Evolutionary conservation across 1,140 invertebrate species (phyloP).

Genomic region (Luehdorfia chinensis): DNA sequence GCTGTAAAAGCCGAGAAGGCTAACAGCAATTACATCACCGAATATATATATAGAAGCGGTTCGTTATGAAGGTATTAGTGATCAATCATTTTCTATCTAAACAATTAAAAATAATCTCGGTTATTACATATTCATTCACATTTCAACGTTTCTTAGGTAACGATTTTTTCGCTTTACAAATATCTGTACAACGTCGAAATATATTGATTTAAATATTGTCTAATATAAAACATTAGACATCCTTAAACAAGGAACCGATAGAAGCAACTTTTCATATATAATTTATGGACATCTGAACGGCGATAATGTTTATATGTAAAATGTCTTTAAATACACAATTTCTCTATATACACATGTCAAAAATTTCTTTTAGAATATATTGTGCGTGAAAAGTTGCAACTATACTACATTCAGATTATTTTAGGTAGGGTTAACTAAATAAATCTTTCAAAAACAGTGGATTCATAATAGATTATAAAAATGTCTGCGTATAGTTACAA

Average conservation of each 20-base stretch:
- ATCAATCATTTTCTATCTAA: conserved; percentile 14
- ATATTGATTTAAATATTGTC: neutral
- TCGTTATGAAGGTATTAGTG: conserved; percentile 4
- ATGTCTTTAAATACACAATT: neutral
- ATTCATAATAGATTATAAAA: no score
- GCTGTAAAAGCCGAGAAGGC: no score
- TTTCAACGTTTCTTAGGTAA: no score
- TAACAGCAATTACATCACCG: no score
- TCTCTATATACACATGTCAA: neutral
- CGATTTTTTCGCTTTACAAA: no score
- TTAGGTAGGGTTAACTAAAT: no score
- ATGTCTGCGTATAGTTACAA: no score
- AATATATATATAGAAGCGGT: no score
- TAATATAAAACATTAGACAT: conserved; percentile 7
- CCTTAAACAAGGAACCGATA: neutral
- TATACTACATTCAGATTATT: neutral
- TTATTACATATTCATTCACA: neutral
- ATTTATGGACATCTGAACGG: conserved; percentile 11
- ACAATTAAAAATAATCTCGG: conserved; percentile 14
- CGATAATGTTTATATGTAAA: neutral
- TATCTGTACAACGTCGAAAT: neutral
- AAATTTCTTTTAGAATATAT: conserved; percentile 10
- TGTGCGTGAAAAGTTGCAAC: conserved; percentile 16
- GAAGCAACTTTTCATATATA: conserved; percentile 15
- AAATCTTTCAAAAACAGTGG: no score